These are phyloP conservation scores for Enteromius thamalakanensis DNA, from an alignment of 2,797 vertebrate species.

Conservation along the genomic window DNA sequence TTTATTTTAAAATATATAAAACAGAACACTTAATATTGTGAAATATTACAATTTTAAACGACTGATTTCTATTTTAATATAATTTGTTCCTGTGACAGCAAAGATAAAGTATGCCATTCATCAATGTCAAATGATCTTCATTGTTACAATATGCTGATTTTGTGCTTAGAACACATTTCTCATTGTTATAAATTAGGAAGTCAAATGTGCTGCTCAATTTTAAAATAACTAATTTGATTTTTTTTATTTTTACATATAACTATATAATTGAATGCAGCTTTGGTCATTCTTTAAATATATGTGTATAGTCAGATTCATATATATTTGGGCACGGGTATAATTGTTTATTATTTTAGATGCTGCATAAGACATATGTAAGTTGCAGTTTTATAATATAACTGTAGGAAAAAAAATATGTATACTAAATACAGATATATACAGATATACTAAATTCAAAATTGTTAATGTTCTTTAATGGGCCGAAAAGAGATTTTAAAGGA, in stretches of 20 bases:
- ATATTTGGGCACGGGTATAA: too few species aligned
- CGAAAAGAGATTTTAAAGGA: not conserved
- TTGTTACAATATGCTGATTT: not conserved
- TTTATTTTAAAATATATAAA: not conserved
- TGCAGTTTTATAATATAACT: too few species aligned
- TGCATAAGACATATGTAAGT: too few species aligned
- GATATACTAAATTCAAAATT: not conserved
- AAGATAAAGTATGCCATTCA: not conserved
- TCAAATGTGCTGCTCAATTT: not conserved
- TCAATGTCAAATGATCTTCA: not conserved
- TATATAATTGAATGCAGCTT: not conserved
- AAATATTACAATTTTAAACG: not conserved
- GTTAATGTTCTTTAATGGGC: not conserved
- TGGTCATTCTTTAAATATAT: too few species aligned
- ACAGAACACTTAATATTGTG: not conserved
- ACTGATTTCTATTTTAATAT: not conserved
- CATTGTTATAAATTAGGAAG: not conserved
- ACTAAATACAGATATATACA: too few species aligned
- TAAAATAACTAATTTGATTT: not conserved
- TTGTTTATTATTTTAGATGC: too few species aligned
- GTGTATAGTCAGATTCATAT: too few species aligned
- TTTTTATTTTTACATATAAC: too few species aligned
- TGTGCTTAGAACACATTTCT: not conserved
- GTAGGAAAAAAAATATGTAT: too few species aligned
- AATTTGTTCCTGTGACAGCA: not conserved